Conservation (phyloP, 2,797 vertebrate species). For the Neosilurus mollespiculum region DNA sequence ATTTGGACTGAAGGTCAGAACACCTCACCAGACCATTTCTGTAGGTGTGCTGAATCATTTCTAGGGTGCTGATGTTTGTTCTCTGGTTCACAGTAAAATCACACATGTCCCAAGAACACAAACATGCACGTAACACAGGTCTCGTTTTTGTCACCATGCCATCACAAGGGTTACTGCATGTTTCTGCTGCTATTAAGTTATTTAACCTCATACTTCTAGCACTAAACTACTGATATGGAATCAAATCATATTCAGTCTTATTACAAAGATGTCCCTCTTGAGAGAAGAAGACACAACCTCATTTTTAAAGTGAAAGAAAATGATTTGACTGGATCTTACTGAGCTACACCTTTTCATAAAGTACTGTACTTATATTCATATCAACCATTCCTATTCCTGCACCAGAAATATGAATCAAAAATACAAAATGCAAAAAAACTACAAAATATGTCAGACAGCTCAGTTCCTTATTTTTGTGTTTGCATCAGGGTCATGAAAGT, state of each 20-base stretch:
- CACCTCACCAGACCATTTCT: too few species aligned
- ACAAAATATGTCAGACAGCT: background rate
- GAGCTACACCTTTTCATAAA: background rate
- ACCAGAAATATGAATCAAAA: background rate
- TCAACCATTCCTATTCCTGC: background rate
- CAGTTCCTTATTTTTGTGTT: background rate
- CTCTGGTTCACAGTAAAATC: too few species aligned
- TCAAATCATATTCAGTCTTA: background rate
- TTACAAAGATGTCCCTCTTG: background rate
- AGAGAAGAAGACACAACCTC: background rate
- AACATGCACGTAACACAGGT: too few species aligned
- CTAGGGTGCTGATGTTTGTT: too few species aligned
- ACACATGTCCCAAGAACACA: too few species aligned
- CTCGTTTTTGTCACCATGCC: too few species aligned
- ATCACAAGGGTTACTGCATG: too few species aligned
- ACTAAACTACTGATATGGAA: background rate
- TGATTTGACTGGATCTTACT: too few species aligned
- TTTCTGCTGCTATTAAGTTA: background rate
- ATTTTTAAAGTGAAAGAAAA: background rate
- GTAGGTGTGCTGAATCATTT: too few species aligned
- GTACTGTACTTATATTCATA: background rate
- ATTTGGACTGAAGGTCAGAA: too few species aligned
- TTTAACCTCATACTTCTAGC: background rate
- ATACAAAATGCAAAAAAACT: background rate
- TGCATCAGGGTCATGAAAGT: background rate